Base-by-base conservation (phyloP, 2,113 vertebrate species). In the Oriolus oriolus region DNA sequence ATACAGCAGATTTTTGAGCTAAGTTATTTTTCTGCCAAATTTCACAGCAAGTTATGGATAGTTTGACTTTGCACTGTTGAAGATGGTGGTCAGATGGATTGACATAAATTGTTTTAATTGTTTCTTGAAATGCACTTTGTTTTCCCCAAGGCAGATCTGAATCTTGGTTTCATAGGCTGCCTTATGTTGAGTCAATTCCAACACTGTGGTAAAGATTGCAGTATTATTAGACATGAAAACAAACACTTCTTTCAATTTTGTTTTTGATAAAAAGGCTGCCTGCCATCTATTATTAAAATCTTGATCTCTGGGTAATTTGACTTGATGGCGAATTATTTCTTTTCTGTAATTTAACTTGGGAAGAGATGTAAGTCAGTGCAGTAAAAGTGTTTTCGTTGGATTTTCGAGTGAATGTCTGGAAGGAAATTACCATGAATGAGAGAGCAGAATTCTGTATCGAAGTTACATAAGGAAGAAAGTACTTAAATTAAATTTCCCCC, bases 21-120 rank as follows among this genome's bases (percentile, higher is more conserved):
- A 79, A 16, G 66, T 91, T 95, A 91, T 97, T 97, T 96, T 98
- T 97, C 93, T 97, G 96, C 93, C 94, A 97, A 89, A 74, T 95
- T 77, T 96, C 89, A 94, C 64, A 30, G 77, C 60, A 94, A 94
- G 89, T 93, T 95, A 83, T 50, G 64, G 73, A 66, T 92, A 84
- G 91, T 92, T 95, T 93, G 90, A 83, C 90, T 93, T 88, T 71
- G 63, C 59, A 42, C 59, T 56, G 42, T 90, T 64, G 70, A 79
- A 91, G 76, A 50, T 66, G 47, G 31, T 10, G 15, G 65, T 95
- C 76, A 87, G 64, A 83, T 87, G 80, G 77, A 16, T 71, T 79
- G 30, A 19, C 84, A 94, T 81, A 96, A 95, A 93, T 95, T 80
- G 80, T 91, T 97, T 95, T 97, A 97, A 97, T 97, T 97, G 91